Evolutionary conservation across 2,113 vertebrate genomes (phyloP), one percentile per base, ranked within the genome.

Genomic region (Misgurnus anguillicaudatus): DNA sequence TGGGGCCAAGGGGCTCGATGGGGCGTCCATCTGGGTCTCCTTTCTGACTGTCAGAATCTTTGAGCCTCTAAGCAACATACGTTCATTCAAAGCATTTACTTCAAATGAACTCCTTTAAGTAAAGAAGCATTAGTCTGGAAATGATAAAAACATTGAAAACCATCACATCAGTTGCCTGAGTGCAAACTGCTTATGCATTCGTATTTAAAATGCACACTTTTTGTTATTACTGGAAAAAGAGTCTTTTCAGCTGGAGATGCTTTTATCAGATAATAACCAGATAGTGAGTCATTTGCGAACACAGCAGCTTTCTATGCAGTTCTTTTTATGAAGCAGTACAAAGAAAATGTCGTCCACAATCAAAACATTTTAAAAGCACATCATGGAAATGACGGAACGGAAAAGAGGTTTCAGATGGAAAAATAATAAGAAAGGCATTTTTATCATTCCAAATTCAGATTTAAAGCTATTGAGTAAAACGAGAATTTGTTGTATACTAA

Each of bases 191-290:
- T 51, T 74, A 61, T 53, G 65, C 66, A 21, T 21, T 57, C 64
- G 67, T 41, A 82, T 67, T 85, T 65, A 73, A 64, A 70, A 71
- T 45, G 48, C 47, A 4, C 9, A 4, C 9, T 11, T 60, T 76
- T 71, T 55, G 72, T 73, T 75, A 77, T 80, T 67, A 72, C 48
- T 61, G 60, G 67, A 48, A 38, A 61, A 80, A 67, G 55, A 70
- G 53, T 53, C 58, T 75, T 73, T 79, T 78, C 47, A 80, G 73
- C 70, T 55, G 81, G 19, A 17, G 67, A 74, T 70, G 24, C 39
- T 63, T 79, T 79, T 79, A 48, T 75, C 77, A 80, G 66, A 81
- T 70, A 75, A 75, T 75, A 63, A 82, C 53, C 53, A 65, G 77
- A 57, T 65, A 64, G 63, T 7, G 39, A 21, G 64, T 24, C 67